Evolutionary conservation across 2,113 vertebrate genomes (phyloP).

Genomic region (Mirounga angustirostris): DNA sequence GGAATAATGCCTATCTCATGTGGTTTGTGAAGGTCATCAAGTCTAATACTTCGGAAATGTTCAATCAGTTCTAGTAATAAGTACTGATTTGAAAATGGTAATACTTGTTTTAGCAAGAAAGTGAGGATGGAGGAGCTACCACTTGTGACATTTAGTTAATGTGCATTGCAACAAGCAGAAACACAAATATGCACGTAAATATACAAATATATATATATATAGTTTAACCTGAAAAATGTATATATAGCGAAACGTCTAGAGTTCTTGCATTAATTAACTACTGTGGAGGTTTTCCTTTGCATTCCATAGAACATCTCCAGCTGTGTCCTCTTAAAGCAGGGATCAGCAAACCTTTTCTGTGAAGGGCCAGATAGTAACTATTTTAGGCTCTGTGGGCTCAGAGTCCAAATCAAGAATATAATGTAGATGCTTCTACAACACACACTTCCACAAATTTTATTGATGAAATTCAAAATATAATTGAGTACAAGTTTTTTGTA

Average conservation of each 20-base stretch:
- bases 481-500: not conserved
- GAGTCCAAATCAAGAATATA: slow-evolving; percentile 9
- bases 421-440: not conserved
- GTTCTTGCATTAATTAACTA: not conserved
- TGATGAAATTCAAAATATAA: slow-evolving; percentile 27
- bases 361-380: not conserved
- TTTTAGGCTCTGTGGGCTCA: not conserved
- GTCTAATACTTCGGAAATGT: not conserved
- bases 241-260: not conserved
- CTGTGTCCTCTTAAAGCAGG: not conserved
- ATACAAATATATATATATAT: not conserved
- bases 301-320: not conserved
- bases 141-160: not conserved
- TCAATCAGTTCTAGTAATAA: not conserved
- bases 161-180: not conserved
- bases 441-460: not conserved
- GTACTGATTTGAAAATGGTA: not conserved
- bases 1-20: not conserved
- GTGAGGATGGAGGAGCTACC: not conserved
- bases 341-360: not conserved
- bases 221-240: not conserved
- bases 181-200: not conserved
- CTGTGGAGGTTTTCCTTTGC: not conserved
- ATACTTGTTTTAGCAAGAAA: slow-evolving; percentile 13
- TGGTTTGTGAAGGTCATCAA: not conserved